These are phyloP conservation scores for Nanorana parkeri DNA, from an alignment of 2,113 vertebrate genomes.

Conservation along the genomic window DNA sequence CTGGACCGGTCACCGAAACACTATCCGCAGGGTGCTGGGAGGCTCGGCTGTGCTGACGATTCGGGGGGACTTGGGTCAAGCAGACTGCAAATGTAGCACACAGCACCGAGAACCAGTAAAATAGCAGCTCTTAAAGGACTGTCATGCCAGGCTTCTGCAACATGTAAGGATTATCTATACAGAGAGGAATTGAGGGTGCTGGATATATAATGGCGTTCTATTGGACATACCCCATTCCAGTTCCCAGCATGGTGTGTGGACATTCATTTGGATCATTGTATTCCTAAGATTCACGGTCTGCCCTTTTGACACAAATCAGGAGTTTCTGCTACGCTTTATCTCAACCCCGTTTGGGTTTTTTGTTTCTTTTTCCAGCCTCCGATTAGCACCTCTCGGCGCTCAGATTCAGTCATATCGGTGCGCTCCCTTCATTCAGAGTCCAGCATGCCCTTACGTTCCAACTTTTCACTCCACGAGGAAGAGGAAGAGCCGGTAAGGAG, in stretches of 20 bases:
- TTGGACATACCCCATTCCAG: not conserved
- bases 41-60: not conserved
- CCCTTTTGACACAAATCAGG: not conserved
- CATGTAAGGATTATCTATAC: not conserved
- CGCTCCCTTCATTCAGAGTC: slow-evolving; percentile 96
- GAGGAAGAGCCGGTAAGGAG: slow-evolving; percentile 91
- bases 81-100: not conserved
- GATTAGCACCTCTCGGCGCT: slow-evolving; percentile 89
- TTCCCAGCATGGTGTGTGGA: not conserved
- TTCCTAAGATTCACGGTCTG: not conserved
- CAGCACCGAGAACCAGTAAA: not conserved
- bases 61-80: not conserved
- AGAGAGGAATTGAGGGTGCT: not conserved
- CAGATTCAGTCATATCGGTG: slow-evolving; percentile 94
- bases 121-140: no score
- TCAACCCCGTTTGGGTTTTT: not conserved
- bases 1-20: slow-evolving; percentile 61
- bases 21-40: not conserved
- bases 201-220: not conserved
- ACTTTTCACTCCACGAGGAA: slow-evolving; percentile 96
- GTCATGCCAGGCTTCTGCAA: not conserved
- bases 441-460: slow-evolving; percentile 97
- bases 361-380: slow-evolving; percentile 80
- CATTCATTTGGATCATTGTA: not conserved
- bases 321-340: not conserved